Conservation (phyloP, 2,797 vertebrate genomes). For the Salmo trutta region DNA sequence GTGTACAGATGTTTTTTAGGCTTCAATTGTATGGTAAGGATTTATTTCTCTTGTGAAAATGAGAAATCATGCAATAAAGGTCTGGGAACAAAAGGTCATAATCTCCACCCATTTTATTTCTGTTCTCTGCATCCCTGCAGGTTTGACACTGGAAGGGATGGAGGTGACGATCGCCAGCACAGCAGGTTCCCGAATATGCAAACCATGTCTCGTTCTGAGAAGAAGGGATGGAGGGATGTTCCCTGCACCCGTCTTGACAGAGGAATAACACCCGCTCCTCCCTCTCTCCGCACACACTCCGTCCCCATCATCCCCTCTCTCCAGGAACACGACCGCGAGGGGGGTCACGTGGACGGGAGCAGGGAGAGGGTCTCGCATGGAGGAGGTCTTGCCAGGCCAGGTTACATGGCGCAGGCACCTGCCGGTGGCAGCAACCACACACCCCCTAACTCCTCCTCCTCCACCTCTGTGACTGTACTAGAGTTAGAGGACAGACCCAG, state of each 20-base stretch:
- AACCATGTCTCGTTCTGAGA: constrained; percentile 48
- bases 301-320: constrained; percentile 83
- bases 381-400: background rate
- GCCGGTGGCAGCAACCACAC: constrained; percentile 28
- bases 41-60: background rate
- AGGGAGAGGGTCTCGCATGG: constrained; percentile 26
- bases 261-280: constrained; percentile 55
- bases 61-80: constrained; percentile 6
- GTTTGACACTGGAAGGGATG: constrained; percentile 54
- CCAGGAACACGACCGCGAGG: constrained; percentile 67
- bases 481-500: constrained; percentile 26
- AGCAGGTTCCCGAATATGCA: constrained; percentile 63
- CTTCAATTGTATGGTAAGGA: constrained; percentile 31
- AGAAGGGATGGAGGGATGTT: constrained; percentile 71
- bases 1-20: background rate
- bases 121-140: constrained; percentile 50
- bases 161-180: constrained; percentile 60
- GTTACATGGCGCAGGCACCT: constrained; percentile 8
- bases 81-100: constrained; percentile 7
- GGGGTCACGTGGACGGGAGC: constrained; percentile 16
- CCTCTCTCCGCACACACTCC: constrained; percentile 67
- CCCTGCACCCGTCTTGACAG: constrained; percentile 76
- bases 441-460: constrained; percentile 34
- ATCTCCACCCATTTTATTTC: constrained; percentile 25
- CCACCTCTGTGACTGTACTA: constrained; percentile 21